These are phyloP conservation scores for Pseudorectes ferrugineus DNA, from an alignment of 2,113 vertebrate species.

Conservation along the genomic window DNA sequence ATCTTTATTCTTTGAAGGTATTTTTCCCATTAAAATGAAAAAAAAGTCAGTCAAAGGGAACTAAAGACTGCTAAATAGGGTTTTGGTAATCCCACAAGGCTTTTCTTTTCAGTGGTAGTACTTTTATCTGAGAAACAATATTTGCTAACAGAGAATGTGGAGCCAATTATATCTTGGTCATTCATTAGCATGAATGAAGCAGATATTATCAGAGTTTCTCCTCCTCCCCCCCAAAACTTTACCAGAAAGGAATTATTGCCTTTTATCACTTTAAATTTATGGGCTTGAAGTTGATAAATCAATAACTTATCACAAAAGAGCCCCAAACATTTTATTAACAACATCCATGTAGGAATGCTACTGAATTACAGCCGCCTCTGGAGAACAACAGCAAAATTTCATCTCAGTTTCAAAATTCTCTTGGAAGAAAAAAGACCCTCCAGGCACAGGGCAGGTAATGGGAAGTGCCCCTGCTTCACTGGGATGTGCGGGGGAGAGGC, in stretches of 20 bases:
- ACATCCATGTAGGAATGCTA: neutral
- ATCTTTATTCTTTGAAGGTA: neutral
- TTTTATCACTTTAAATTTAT: neutral
- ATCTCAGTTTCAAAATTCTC: neutral
- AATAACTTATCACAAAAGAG: neutral
- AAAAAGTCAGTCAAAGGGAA: neutral
- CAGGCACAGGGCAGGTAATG: neutral
- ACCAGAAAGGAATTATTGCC: neutral
- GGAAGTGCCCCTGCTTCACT: neutral
- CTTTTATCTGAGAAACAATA: neutral
- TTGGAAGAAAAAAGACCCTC: neutral
- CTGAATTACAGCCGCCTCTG: neutral
- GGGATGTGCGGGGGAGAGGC: neutral
- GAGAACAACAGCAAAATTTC: neutral
- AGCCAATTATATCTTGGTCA: neutral
- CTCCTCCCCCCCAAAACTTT: neutral
- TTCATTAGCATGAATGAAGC: neutral
- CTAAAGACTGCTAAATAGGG: neutral
- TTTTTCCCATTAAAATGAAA: neutral
- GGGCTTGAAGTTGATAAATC: neutral
- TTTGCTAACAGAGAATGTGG: neutral
- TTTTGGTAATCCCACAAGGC: neutral
- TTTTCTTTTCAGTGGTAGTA: neutral
- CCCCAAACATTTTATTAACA: neutral
- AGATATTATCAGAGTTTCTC: neutral